phyloP scores from a whole-genome alignment of 1,140 invertebrate species.

The Caenorhabditis elegans region WBcel235 BX284606.5:10781001-10781500 shows the following conservation, averaged over 20 bases:
- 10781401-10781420: not conserved
- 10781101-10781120: not conserved
- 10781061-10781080: not conserved
- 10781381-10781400: not conserved
- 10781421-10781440: too few species aligned
- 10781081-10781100: not conserved
- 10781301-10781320: not conserved
- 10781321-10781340: not conserved
- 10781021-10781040: not conserved
- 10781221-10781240: not conserved
- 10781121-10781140: constrained; percentile 2
- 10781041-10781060: not conserved
- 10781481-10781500: not conserved
- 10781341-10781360: not conserved
- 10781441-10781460: too few species aligned
- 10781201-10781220: not conserved
- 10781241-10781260: not conserved
- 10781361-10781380: not conserved
- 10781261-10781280: not conserved
- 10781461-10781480: too few species aligned
- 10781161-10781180: constrained; percentile 20
- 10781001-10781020: not conserved
- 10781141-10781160: constrained; percentile 32
- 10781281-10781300: not conserved
- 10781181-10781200: constrained; percentile 6